phyloP scores from a whole-genome alignment of 2,113 vertebrate genomes.

The Redunca redunca region DNA sequence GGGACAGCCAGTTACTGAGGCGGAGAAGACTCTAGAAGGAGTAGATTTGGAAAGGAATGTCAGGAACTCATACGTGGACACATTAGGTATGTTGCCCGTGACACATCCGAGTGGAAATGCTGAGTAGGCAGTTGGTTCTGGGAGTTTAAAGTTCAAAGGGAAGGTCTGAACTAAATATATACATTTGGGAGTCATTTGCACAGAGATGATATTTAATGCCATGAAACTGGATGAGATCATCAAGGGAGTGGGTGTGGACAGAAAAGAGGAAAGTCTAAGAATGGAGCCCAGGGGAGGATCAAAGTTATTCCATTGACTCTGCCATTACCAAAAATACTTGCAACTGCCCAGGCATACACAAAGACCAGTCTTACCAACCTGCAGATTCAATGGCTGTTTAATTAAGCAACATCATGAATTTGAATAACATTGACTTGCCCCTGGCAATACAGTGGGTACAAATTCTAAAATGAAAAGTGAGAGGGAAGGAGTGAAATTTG shows the following conservation, averaged over 20 bases:
- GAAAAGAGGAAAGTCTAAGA: neutral
- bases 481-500: neutral
- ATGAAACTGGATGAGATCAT: constrained; percentile 11
- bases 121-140: neutral
- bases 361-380: neutral
- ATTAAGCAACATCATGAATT: neutral
- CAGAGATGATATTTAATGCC: neutral
- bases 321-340: neutral
- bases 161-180: neutral
- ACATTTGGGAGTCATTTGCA: neutral
- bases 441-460: neutral
- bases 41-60: neutral
- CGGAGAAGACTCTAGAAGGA: neutral
- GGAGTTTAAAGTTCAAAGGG: neutral
- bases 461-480: neutral
- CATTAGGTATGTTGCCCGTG: neutral
- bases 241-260: neutral
- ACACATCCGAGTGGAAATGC: neutral
- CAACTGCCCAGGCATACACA: neutral
- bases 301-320: neutral
- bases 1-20: neutral
- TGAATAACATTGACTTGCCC: neutral
- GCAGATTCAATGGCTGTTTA: neutral
- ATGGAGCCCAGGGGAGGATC: neutral
- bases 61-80: neutral